Percentiles rank a stretch among this genome's conserved stretches.
Conservation (phyloP, 2,888 invertebrate genomes). For the Scaptomyza polygonia region DNA sequence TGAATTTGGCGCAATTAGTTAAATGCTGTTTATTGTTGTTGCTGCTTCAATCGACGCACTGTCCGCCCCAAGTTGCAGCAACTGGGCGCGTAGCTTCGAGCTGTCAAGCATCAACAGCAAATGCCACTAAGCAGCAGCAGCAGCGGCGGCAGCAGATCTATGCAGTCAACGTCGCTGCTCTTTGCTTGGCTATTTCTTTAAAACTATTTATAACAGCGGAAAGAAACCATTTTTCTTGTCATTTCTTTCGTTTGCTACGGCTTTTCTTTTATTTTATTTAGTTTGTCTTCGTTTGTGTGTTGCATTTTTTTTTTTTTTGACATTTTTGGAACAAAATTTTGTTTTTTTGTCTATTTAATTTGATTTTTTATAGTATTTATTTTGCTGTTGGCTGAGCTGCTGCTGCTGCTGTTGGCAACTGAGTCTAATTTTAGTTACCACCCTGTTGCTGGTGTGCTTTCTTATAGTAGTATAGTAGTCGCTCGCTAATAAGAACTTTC, state of each 20-base stretch:
- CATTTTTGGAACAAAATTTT: conserved; percentile 70
- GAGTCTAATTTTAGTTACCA: conserved; percentile 66
- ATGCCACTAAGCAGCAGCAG: conserved; percentile 68
- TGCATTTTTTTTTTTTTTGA: conserved; percentile 69
- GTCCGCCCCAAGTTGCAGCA: conserved; percentile 20
- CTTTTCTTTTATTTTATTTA: conserved; percentile 22
- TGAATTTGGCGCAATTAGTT: conserved; percentile 70
- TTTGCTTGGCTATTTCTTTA: conserved; percentile 5
- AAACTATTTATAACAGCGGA: conserved; percentile 72
- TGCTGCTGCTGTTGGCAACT: conserved; percentile 37
- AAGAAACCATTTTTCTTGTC: conserved; percentile 70
- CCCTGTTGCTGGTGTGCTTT: conserved; percentile 33
- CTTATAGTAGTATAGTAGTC: neutral
- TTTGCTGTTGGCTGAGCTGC: conserved; percentile 38
- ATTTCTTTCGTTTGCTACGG: conserved; percentile 35
- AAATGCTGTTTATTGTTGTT: conserved; percentile 39
- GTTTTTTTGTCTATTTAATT: conserved; percentile 33
- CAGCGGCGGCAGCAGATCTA: conserved; percentile 11
- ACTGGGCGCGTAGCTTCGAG: conserved; percentile 28
- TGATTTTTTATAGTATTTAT: conserved; percentile 35
- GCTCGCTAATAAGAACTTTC: neutral
- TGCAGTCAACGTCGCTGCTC: conserved; percentile 34
- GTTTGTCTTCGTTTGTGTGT: conserved; percentile 24
- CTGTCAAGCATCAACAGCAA: conserved; percentile 72
- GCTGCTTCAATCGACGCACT: conserved; percentile 21